Base-by-base conservation (phyloP, 2,888 invertebrate species). In the Branchipolynoe longqiensis region DNA sequence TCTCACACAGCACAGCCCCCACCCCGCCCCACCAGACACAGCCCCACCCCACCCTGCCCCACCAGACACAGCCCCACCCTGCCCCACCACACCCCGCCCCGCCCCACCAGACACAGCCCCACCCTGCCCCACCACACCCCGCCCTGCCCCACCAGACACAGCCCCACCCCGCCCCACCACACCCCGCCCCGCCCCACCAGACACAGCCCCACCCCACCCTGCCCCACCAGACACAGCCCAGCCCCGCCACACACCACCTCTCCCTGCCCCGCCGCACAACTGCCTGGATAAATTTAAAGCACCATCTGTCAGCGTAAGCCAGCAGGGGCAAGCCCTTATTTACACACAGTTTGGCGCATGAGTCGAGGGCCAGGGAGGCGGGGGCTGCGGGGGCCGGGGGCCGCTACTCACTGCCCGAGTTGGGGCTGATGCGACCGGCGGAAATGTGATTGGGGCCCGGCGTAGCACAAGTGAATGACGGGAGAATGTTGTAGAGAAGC, bases 231-330 rank as follows among this genome's bases (percentile, higher is more conserved):
- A 8, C 18, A 18, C 8, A 12, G 48, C 48, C 48, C 48, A 48
- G 48, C 48, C 48, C 48, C 48, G 8, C 8, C 48, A n/a, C n/a
- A n/a, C n/a, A n/a, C n/a, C 48, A 8, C 18, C 48, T 12, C 48
- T 48, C 8, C 48, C 18, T 8, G 48, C 48, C 48, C 8, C 48
- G 48, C 48, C 8, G 48, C 8, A 48, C 18, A n/a, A 18, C 48
- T 8, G 48, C 48, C 48, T n/a, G 48, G 48, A 48, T 48, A 48
- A 18, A 69, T 69, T 69, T 69, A 69, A 69, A 69, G 69, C 33
- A 69, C 69, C 38, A 69, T 69, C 36, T 38, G 69, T 69, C 69
- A 69, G 38, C 4, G 38, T 69, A 69, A 69, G 38, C 38, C 69
- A 69, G 69, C 36, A 36, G 38, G 38, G 38, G 38, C 38, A 38